Base-by-base conservation (phyloP, 2,113 vertebrate genomes). In the Bujurquina vittata region DNA sequence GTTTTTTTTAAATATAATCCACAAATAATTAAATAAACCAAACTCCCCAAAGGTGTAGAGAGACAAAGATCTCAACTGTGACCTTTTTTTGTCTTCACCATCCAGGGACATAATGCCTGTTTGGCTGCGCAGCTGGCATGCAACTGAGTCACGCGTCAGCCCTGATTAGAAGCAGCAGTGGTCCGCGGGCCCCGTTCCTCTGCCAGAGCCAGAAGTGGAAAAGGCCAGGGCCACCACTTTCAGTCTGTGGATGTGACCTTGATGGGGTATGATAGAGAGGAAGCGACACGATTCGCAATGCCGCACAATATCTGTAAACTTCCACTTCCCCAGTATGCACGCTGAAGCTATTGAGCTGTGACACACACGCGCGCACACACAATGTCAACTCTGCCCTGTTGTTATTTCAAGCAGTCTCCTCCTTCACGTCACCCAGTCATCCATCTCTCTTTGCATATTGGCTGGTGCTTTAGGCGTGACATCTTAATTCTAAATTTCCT, bases 81-180 rank as follows among this genome's bases (percentile, higher is more conserved):
- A 95, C 94, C 93, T 94, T 95, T 94, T 92, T 81, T 88, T 83
- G 87, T 93, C 88, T 92, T 94, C 92, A 93, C 91, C 89, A 94
- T 95, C 93, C 87, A 89, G 90, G 91, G 94, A 94, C 94, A 94
- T 91, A 93, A 94, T 94, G 89, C 90, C 89, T 89, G 90, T 93
- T 93, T 86, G 92, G 91, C 92, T 84, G 91, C 91, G 85, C 94
- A 92, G 91, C 94, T 94, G 95, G 94, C 94, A 92, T 93, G 88
- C 90, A 85, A 94, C 94, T 96, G 95, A 96, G 95, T 96, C 96
- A 96, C 93, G 89, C 93, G 92, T 96, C 96, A 94, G 91, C 91
- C 92, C 92, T 92, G 94, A 96, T 96, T 96, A 96, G 94, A 95
- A 94, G 94, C 93, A 93, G 92, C 93, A 93, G 86, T 81, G 85